phyloP scores from a whole-genome alignment of 2,797 vertebrate species.

The Choloepus didactylus region DNA sequence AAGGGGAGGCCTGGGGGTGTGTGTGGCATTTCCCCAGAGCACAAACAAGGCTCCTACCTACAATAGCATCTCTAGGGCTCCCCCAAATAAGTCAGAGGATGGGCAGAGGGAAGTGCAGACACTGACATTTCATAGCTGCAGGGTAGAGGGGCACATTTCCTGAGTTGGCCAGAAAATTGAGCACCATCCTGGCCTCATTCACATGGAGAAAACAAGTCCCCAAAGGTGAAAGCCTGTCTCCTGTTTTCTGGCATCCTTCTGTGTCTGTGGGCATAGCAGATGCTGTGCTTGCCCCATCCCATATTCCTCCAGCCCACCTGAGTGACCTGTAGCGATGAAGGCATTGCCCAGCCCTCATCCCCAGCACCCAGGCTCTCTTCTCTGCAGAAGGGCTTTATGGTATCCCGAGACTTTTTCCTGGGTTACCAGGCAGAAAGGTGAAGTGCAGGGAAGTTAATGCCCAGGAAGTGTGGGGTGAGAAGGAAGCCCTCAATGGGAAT shows the following conservation, averaged over 20 bases:
- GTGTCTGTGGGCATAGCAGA: not conserved
- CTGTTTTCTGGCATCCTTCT: not conserved
- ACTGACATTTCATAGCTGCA: not conserved
- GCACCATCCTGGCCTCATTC: not conserved
- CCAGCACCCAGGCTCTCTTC: not conserved
- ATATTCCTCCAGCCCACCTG: not conserved
- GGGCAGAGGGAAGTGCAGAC: not conserved
- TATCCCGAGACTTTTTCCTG: not conserved
- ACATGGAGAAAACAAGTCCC: not conserved
- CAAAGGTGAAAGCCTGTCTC: not conserved
- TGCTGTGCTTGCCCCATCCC: not conserved
- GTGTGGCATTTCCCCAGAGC: not conserved
- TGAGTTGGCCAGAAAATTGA: not conserved
- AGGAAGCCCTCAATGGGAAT: not conserved
- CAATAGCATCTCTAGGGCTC: not conserved
- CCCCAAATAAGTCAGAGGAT: not conserved
- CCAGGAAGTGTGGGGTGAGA: not conserved
- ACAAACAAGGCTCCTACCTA: not conserved
- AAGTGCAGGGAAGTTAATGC: not conserved
- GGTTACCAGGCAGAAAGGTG: not conserved
- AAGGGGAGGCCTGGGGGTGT: not conserved
- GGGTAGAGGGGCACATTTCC: not conserved
- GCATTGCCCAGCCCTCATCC: not conserved
- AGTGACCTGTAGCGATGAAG: not conserved
- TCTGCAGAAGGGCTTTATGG: not conserved